Evolutionary conservation across 37 sponge, comb jelly and placozoan genomes (phyloP), one percentile per base, ranked within the genome.

Genomic region (Geodia barretti): DNA sequence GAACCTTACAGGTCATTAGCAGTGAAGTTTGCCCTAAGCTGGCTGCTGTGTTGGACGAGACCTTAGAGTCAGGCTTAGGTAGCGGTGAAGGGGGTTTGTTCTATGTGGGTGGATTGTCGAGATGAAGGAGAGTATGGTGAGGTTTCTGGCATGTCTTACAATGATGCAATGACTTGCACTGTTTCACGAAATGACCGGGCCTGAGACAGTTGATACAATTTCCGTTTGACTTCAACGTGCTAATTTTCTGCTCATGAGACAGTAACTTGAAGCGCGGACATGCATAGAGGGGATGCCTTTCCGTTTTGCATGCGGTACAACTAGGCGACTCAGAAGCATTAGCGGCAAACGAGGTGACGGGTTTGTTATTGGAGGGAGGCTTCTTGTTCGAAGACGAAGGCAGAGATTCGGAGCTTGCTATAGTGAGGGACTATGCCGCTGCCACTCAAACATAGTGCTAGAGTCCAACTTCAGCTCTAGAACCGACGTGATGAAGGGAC

Each of bases 361-460:
- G 3, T 19, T n/a, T n/a, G n/a, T n/a, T n/a, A n/a, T n/a, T n/a
- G n/a, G n/a, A n/a, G n/a, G n/a, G n/a, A n/a, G n/a, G n/a, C n/a
- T n/a, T n/a, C n/a, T n/a, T n/a, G 78, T 65, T 35, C 29, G 78
- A 30, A 65, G 64, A 60, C 64, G 38, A 20, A 77, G 78, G 78
- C 62, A 29, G 9, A 77, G 4, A 32, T 62, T 35, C 60, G 78
- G 33, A 77, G 62, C n/a, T 77, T 39, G 8, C 62, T 19, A 33
- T 62, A 77, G 62, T 58, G 78, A 43, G 78, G 78, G 7, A 77
- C 78, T 32, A 65, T 82, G 82, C 26, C 65, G 24, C 74, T 82
- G 82, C 82, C 82, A 82, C 30, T 82, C 82, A 31, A 82, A 82
- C 82, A 73, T 72, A n/a, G 82, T 82, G 82, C 62, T 71, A 5